These are phyloP conservation scores for Cephonodes hylas DNA, from an alignment of 2,888 invertebrate genomes.

Conservation along the genomic window DNA sequence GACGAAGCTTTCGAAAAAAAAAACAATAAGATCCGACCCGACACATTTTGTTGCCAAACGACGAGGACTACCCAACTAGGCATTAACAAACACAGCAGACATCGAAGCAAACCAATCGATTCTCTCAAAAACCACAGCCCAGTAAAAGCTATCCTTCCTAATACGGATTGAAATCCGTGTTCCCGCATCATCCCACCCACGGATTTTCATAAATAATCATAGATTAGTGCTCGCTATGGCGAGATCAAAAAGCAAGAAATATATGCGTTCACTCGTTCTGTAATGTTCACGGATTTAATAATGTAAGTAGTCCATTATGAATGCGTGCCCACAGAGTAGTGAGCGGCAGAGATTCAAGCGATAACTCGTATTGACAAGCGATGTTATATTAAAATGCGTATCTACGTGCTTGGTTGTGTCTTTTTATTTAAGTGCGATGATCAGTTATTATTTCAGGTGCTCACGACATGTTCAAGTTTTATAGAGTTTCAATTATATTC, in stretches of 20 bases:
- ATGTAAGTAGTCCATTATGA: slow-evolving; percentile 49
- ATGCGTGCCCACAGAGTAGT: slow-evolving; percentile 30
- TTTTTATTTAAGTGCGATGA: no score
- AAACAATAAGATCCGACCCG: no score
- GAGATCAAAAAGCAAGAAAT: slow-evolving; percentile 41
- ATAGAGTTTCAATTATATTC: no score
- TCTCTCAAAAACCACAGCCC: not conserved
- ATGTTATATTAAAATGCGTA: no score
- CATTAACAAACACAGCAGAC: no score
- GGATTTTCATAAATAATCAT: slow-evolving; percentile 52
- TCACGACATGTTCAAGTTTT: no score
- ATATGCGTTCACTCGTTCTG: slow-evolving; percentile 29
- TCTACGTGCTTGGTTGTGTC: no score
- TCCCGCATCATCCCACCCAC: slow-evolving; percentile 39
- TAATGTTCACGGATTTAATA: slow-evolving; percentile 41
- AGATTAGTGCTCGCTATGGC: slow-evolving; percentile 37
- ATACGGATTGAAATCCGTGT: slow-evolving; percentile 24
- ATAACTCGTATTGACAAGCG: not conserved
- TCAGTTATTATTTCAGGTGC: no score
- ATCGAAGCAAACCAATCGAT: not conserved
- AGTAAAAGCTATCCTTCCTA: slow-evolving; percentile 25
- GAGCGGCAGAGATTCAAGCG: slow-evolving; percentile 15
- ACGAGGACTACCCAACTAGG: no score
- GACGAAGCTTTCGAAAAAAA: no score
- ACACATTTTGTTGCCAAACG: no score